Conservation (phyloP, 2,797 vertebrate species). For the Lagodon rhomboides region DNA sequence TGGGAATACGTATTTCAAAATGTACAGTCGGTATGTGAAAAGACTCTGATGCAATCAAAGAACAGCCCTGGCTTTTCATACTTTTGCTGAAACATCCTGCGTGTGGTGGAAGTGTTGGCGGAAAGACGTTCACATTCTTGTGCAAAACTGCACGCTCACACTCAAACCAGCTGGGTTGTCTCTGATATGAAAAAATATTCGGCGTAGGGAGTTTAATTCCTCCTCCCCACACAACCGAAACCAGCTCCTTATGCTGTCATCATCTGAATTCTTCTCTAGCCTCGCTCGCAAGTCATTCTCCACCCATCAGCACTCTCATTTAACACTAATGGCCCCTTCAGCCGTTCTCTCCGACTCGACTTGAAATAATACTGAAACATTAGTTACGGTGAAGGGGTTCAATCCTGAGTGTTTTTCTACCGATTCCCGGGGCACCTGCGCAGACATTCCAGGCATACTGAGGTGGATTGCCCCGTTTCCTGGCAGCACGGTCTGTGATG, state of each 20-base stretch:
- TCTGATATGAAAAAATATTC: slow-evolving; percentile 15
- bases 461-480: slow-evolving; percentile 66
- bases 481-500: slow-evolving; percentile 28
- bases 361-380: slow-evolving; percentile 59
- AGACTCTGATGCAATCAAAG: slow-evolving; percentile 56
- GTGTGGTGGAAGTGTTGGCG: slow-evolving; percentile 9
- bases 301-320: slow-evolving; percentile 50
- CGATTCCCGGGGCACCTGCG: slow-evolving; percentile 61
- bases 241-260: slow-evolving; percentile 18
- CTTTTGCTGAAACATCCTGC: slow-evolving; percentile 52
- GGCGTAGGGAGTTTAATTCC: slow-evolving; percentile 17
- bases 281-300: slow-evolving; percentile 47
- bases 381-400: slow-evolving; percentile 52
- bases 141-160: slow-evolving; percentile 24
- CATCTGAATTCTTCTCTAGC: slow-evolving; percentile 32
- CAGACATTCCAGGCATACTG: slow-evolving; percentile 77
- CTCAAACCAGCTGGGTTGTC: slow-evolving; percentile 39
- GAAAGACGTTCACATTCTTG: slow-evolving; percentile 19
- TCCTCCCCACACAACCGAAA: slow-evolving; percentile 26
- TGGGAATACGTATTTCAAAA: slow-evolving; percentile 55
- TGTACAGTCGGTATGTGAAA: slow-evolving; percentile 19
- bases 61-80: not conserved
- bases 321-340: slow-evolving; percentile 53
- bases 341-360: slow-evolving; percentile 28
- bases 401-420: slow-evolving; percentile 46